These are phyloP conservation scores for Enteromius anoplus DNA, from an alignment of 2,797 vertebrate species.

Conservation along the genomic window DNA sequence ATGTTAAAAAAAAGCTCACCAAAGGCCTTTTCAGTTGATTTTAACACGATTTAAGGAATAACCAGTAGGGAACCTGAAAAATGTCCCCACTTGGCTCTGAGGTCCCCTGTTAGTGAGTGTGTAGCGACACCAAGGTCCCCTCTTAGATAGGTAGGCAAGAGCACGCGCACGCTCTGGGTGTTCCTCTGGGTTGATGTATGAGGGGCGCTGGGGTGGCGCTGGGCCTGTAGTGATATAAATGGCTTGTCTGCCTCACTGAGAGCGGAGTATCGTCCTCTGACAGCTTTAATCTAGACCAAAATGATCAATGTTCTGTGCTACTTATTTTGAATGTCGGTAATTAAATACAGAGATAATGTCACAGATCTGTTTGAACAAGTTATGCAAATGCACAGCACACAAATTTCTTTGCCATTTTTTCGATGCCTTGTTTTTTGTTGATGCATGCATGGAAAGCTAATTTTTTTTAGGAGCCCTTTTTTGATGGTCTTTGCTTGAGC, in stretches of 20 bases:
- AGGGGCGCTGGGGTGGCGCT: conserved; percentile 46
- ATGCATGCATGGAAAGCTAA: conserved; percentile 48
- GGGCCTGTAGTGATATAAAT: conserved; percentile 55
- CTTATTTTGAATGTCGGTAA: conserved; percentile 65
- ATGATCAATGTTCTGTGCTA: conserved; percentile 64
- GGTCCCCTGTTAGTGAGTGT: background rate
- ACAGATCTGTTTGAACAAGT: conserved; percentile 63
- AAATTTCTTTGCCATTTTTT: conserved; percentile 44
- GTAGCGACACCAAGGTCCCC: background rate
- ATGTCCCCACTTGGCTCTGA: too few species aligned
- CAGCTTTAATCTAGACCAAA: conserved; percentile 71
- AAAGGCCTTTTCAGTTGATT: too few species aligned
- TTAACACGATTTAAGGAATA: too few species aligned
- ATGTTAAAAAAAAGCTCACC: too few species aligned
- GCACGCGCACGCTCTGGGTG: conserved; percentile 26
- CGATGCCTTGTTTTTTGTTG: conserved; percentile 57
- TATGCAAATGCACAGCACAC: conserved; percentile 59
- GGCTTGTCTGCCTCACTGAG: conserved; percentile 43
- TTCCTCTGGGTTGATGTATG: conserved; percentile 50
- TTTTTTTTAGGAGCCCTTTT: conserved; percentile 41
- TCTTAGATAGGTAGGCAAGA: background rate
- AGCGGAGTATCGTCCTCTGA: conserved; percentile 66
- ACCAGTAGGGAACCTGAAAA: too few species aligned
- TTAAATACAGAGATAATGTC: conserved; percentile 64
- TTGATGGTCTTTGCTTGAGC: conserved; percentile 41